These are phyloP conservation scores for Ditula angustiorana DNA, from an alignment of 2,888 invertebrate genomes.

Conservation along the genomic window DNA sequence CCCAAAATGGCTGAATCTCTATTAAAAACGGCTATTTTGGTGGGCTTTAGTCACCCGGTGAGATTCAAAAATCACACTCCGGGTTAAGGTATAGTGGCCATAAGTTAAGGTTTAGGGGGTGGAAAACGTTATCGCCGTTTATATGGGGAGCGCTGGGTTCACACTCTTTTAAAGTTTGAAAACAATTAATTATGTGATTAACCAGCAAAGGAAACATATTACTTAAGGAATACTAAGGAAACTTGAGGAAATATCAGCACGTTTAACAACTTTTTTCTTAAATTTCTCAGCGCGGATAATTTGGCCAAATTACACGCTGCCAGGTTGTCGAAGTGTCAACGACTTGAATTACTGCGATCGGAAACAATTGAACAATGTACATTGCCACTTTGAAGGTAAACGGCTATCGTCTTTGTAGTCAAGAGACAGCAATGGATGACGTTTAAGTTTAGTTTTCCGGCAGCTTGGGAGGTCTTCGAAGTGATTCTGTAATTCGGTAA, in stretches of 20 bases:
- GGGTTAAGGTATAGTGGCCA: too few species aligned
- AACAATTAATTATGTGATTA: constrained; percentile 35
- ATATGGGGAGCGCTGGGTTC: too few species aligned
- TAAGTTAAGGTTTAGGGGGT: too few species aligned
- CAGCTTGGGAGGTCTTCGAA: constrained; percentile 31
- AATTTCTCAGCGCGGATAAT: constrained; percentile 22
- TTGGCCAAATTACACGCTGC: constrained; percentile 32
- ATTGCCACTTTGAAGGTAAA: background rate
- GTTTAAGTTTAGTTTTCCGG: background rate
- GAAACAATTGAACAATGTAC: background rate
- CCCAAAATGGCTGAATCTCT: too few species aligned
- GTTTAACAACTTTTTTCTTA: constrained; percentile 24
- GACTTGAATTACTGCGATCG: constrained; percentile 7
- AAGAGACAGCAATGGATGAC: constrained; percentile 11
- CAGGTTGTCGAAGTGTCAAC: constrained; percentile 18
- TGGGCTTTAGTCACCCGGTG: too few species aligned
- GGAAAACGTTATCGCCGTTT: too few species aligned
- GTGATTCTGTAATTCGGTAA: constrained; percentile 45
- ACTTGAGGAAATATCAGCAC: constrained; percentile 34
- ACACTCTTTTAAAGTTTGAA: too few species aligned
- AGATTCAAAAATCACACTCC: too few species aligned
- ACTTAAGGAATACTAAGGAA: constrained; percentile 32
- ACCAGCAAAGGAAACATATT: constrained; percentile 27
- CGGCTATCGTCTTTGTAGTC: background rate
- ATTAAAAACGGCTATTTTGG: too few species aligned